These are phyloP conservation scores for Ectropis grisescens DNA, from an alignment of 1,140 invertebrate species.

Conservation along the genomic window DNA sequence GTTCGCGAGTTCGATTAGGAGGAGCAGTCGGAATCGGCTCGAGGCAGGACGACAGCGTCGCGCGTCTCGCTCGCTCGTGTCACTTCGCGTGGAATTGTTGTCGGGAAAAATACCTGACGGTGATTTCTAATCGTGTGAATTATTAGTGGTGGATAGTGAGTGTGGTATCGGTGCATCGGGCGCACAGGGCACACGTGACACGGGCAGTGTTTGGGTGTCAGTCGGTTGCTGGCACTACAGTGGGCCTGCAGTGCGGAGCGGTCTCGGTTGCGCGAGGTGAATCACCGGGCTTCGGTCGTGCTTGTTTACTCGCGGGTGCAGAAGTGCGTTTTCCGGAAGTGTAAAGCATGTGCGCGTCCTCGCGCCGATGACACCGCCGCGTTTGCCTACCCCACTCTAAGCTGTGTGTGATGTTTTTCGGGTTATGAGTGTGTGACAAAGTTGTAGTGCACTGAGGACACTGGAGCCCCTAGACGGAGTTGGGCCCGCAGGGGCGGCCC, in stretches of 20 bases:
- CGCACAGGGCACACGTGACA: slow-evolving; percentile 57
- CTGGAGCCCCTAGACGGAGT: slow-evolving; percentile 70
- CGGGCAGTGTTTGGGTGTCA: slow-evolving; percentile 55
- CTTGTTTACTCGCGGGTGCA: slow-evolving; percentile 65
- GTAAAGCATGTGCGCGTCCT: slow-evolving; percentile 57
- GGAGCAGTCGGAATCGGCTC: slow-evolving; percentile 47
- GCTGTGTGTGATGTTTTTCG: slow-evolving; percentile 55
- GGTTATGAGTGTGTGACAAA: slow-evolving; percentile 68
- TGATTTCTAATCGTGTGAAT: slow-evolving; percentile 31
- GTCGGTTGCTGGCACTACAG: slow-evolving; percentile 44
- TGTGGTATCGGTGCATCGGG: slow-evolving; percentile 29
- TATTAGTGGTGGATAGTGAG: slow-evolving; percentile 47
- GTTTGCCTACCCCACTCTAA: slow-evolving; percentile 50
- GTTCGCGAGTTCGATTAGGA: slow-evolving; percentile 69
- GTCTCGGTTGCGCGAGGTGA: slow-evolving; percentile 47
- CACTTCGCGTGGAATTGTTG: slow-evolving; percentile 40
- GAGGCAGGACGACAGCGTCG: slow-evolving; percentile 48
- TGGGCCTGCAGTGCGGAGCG: slow-evolving; percentile 52
- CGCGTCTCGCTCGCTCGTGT: slow-evolving; percentile 38
- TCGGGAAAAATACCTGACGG: slow-evolving; percentile 18
- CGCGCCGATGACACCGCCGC: slow-evolving; percentile 60
- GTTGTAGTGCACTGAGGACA: slow-evolving; percentile 61
- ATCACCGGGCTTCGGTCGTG: slow-evolving; percentile 61
- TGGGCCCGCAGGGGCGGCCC: slow-evolving; percentile 69
- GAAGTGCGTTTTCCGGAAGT: slow-evolving; percentile 58